Conservation (phyloP, 1,140 invertebrate genomes). For the Atta cephalotes region DNA sequence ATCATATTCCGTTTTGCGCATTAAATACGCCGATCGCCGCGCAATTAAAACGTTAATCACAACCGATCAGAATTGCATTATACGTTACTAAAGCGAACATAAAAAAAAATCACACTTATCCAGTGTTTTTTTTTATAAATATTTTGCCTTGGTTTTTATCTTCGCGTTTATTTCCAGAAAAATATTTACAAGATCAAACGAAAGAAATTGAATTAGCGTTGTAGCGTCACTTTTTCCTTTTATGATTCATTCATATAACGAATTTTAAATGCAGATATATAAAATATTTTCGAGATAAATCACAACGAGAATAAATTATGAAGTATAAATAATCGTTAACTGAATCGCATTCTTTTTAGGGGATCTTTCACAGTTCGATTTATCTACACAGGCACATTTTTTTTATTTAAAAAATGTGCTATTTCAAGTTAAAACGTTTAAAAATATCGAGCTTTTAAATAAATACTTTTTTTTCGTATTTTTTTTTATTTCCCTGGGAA, state of each 20-base stretch:
- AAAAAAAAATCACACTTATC: not conserved
- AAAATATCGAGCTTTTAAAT: not conserved
- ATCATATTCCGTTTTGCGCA: not conserved
- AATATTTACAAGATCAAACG: slow-evolving; percentile 45
- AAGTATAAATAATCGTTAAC: slow-evolving; percentile 10
- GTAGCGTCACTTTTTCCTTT: slow-evolving; percentile 5
- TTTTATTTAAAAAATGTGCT: not conserved
- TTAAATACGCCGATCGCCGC: slow-evolving; percentile 27
- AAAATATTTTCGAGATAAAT: slow-evolving; percentile 50
- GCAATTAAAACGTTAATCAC: slow-evolving; percentile 43
- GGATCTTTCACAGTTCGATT: not conserved
- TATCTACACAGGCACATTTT: not conserved
- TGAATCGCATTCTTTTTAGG: not conserved
- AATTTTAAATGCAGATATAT: slow-evolving; percentile 19
- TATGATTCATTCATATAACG: not conserved
- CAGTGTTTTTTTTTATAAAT: not conserved
- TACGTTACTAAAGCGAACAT: not conserved
- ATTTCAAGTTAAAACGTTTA: not conserved
- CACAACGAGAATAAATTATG: slow-evolving; percentile 29
- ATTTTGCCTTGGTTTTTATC: slow-evolving; percentile 22
- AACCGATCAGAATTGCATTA: not conserved
- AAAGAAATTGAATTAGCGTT: slow-evolving; percentile 34
- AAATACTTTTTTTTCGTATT: not conserved
- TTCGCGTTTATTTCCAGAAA: not conserved
- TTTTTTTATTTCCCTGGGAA: not conserved